phyloP scores from a whole-genome alignment of 2,888 invertebrate species.

The Volucella zonaria region DNA sequence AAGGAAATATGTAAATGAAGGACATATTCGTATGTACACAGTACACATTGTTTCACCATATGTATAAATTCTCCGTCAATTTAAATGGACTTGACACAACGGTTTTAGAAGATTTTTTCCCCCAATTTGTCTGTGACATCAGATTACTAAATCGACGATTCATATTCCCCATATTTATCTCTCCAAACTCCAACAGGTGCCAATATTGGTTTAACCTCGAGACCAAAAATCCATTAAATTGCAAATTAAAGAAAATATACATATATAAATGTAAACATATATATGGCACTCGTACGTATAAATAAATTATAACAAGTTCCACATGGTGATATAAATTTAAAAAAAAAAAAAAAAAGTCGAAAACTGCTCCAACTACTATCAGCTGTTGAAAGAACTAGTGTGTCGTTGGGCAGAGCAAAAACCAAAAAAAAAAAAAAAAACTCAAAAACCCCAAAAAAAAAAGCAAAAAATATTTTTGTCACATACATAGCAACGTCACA shows the following conservation, averaged over 20 bases:
- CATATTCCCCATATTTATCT: no score
- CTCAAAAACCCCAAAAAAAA: no score
- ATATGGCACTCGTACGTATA: no score
- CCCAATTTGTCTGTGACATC: not conserved
- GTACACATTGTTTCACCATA: not conserved
- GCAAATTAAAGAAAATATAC: slow-evolving; percentile 2
- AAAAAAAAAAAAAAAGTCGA: not conserved
- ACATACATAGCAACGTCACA: slow-evolving; percentile 5
- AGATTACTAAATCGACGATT: slow-evolving; percentile 1
- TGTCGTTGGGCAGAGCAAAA: slow-evolving; percentile 1
- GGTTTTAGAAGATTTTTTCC: not conserved
- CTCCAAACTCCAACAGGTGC: not conserved
- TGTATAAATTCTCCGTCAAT: slow-evolving; percentile 8
- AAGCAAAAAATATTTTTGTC: not conserved
- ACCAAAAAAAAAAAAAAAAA: not conserved
- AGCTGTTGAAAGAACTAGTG: slow-evolving; percentile 25
- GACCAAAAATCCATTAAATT: slow-evolving; percentile 31
- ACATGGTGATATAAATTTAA: not conserved
- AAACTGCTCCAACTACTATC: slow-evolving; percentile 31
- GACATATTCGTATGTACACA: not conserved
- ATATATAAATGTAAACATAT: no score
- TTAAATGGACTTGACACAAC: not conserved
- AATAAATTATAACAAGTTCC: slow-evolving; percentile 24
- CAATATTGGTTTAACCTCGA: slow-evolving; percentile 26
- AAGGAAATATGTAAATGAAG: slow-evolving; percentile 12